Evolutionary conservation across 2,888 invertebrate genomes (phyloP), one percentile per base, ranked within the genome.

Genomic region (Ectobius pallidus): DNA sequence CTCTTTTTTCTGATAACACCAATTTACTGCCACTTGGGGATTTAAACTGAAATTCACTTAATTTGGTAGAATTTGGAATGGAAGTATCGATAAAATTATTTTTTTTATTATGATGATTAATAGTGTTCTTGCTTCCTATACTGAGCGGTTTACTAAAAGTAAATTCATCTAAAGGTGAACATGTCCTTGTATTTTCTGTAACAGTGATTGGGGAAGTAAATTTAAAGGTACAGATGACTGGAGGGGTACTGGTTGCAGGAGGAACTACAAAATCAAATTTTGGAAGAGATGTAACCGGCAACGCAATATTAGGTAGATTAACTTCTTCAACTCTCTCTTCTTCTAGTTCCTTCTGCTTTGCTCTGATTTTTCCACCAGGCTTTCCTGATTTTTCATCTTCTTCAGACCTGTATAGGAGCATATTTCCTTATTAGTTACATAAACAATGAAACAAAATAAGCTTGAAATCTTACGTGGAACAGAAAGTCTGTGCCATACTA

Each of bases 201-300:
- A 86, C 78, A 34, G 84, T 83, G 27, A 87, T 79, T 0, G 89
- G 89, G 73, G 84, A 83, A 18, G 86, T 83, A 79, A 87, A 87
- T 72, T 79, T 82, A 76, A 82, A 86, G 69, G 72, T 73, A 42
- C 46, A 18, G 14, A n/a, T 52, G 11, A 61, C 44, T 18, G 69
- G 25, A 16, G 44, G 3, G 46, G 74, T 73, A 20, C 34, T 39
- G 2, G 69, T 72, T 34, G 76, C 58, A 67, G 79, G 78, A 63
- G 80, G 77, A 39, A 79, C 80, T 22, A 74, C 69, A 74, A 88
- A 84, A 78, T 87, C 86, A 77, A 89, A 88, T 75, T 83, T 86
- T 1, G 88, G 89, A 78, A 88, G 81, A 67, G 84, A 85, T n/a
- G 86, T 83, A 69, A 89, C 86, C 18, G 88, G 87, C 73, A 89